Evolutionary conservation across 2,888 invertebrate species (phyloP).

Genomic region (Parelbella ahira): DNA sequence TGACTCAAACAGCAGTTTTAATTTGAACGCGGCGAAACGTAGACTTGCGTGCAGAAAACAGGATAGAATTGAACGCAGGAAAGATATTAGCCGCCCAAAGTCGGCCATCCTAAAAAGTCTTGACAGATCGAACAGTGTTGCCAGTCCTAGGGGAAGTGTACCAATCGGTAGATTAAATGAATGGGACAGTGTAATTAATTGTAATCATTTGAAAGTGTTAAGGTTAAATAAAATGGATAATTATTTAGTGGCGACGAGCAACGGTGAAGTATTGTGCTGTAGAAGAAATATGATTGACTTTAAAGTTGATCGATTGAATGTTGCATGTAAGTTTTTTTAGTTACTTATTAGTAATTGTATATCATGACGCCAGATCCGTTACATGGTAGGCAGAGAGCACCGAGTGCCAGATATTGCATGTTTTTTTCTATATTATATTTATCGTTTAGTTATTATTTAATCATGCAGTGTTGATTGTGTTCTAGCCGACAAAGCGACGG

Average conservation of each 20-base stretch:
- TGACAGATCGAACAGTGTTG: conserved; percentile 54
- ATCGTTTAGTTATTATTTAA: background rate
- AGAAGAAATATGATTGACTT: conserved; percentile 45
- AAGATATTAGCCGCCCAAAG: conserved; percentile 44
- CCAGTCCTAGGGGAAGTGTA: conserved; percentile 39
- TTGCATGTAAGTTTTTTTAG: conserved; percentile 53
- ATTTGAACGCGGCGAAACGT: conserved; percentile 59
- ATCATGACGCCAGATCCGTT: too few species aligned
- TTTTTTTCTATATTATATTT: background rate
- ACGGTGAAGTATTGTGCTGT: conserved; percentile 62
- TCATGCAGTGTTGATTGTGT: conserved; percentile 8
- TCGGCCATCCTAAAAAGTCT: conserved; percentile 37
- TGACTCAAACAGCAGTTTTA: conserved; percentile 40
- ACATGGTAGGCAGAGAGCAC: too few species aligned
- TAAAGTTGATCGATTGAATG: conserved; percentile 46
- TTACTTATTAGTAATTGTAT: too few species aligned
- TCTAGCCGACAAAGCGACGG: conserved; percentile 51
- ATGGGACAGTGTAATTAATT: too few species aligned
- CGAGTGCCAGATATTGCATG: too few species aligned
- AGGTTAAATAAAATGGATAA: conserved; percentile 43
- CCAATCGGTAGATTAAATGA: too few species aligned
- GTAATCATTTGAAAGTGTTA: conserved; percentile 59
- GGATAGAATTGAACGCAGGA: conserved; percentile 38
- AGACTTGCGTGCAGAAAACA: conserved; percentile 46
- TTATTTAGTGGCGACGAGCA: conserved; percentile 61